A percentile compares a stretch with the other conserved stretches of the same genome.
Evolutionary conservation across 2,888 invertebrate species (phyloP).

Genomic region (Polydrusus cervinus): DNA sequence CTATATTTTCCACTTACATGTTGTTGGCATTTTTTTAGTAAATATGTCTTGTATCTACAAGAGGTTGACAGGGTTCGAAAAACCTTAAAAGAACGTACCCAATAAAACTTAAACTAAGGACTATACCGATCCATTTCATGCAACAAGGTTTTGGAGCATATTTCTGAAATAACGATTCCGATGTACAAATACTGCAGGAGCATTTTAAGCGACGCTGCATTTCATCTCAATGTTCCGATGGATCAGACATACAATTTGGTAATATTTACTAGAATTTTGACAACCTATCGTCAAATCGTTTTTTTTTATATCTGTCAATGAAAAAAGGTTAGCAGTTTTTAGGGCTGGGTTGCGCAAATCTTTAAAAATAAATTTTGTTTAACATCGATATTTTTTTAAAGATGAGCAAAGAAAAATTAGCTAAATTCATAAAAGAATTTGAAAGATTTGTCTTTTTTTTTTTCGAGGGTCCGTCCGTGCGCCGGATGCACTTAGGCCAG

Average conservation of each 20-base stretch:
- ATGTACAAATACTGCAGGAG: slow-evolving; percentile 51
- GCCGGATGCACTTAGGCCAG: too few relatives aligned
- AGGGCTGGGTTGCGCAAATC: not conserved
- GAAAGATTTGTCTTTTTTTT: too few relatives aligned
- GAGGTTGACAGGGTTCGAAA: slow-evolving; percentile 54
- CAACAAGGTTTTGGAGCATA: slow-evolving; percentile 54
- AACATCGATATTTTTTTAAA: too few relatives aligned
- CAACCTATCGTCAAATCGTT: not conserved
- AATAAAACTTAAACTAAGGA: slow-evolving; percentile 47
- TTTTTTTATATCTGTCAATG: too few relatives aligned
- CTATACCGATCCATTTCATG: slow-evolving; percentile 53
- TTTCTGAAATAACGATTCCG: slow-evolving; percentile 43
- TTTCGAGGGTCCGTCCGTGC: too few relatives aligned
- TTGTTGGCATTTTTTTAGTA: too few relatives aligned
- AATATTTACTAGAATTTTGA: slow-evolving; percentile 48
- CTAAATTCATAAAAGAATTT: too few relatives aligned
- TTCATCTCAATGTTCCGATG: slow-evolving; percentile 32
- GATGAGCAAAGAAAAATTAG: too few relatives aligned
- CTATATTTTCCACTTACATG: too few relatives aligned
- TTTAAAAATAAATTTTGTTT: too few relatives aligned
- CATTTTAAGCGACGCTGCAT: slow-evolving; percentile 53
- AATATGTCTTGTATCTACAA: slow-evolving; percentile 43
- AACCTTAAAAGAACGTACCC: slow-evolving; percentile 50
- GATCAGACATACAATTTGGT: slow-evolving; percentile 21
- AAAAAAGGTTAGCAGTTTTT: not conserved